Base-by-base conservation (phyloP, 64 coral and sea anemone genomes). In the Cladopsammia gracilis region DNA sequence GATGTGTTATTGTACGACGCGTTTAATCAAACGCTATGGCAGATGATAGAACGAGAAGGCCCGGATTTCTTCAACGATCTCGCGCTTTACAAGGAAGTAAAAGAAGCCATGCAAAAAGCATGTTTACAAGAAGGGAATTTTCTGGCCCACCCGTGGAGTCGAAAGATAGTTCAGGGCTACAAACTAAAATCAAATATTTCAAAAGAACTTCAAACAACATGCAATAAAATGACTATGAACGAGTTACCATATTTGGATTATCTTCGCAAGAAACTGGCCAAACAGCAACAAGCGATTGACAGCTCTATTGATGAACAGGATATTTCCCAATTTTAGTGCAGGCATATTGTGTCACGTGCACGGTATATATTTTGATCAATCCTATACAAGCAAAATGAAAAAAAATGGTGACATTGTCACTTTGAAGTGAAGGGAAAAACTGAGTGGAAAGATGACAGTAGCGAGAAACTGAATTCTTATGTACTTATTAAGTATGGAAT, bases 21-120 rank as follows among this genome's bases (percentile, higher is more conserved):
- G 71, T 98, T 94, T 69, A 98, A 94, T 62, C 65, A 20, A 22
- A 88, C 83, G 3, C 90, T 98, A 15, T 94, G 96, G 92, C 4
- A 94, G 78, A 98, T 70, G 75, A 77, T 98, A 34, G 14, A 78
- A 48, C n/a, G 56, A 6, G 81, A 98, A 23, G 91, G 92, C 0
- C 8, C 65, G 46, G 75, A 25, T 19, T 98, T 98, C 70, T 88
- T 75, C 51, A 80, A 76, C 7, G 92, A 98, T 59, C 80, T 84
- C 19, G 62, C 6, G 12, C 10, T 67, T 18, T 68, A 68, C 13
- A 42, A 44, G 67, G 49, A 67, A 84, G 60, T 43, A 25, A 67
- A 67, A 66, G 10, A 68, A 25, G 18, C 8, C 45, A 66, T 84
- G 20, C 25, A 66, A 84, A 50, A 50, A 14, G 6, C 80, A 11